Conservation (phyloP, 1,140 invertebrate genomes). For the Brachionus asplanchnoidis region DNA sequence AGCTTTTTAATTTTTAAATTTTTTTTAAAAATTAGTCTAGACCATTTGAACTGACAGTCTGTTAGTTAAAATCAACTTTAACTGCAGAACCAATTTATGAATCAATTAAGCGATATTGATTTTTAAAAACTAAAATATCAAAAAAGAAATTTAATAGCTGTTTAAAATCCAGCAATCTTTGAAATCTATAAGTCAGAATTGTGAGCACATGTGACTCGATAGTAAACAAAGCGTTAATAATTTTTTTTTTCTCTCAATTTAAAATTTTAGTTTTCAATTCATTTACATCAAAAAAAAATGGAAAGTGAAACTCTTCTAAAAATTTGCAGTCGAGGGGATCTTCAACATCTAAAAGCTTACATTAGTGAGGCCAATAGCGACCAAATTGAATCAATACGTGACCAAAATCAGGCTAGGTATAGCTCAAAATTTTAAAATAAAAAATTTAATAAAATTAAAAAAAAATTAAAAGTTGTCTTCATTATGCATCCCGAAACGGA, state of each 20-base stretch:
- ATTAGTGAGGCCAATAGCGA: neutral
- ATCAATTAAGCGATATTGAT: neutral
- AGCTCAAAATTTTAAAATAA: neutral
- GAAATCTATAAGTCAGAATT: neutral
- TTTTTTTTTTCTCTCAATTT: neutral
- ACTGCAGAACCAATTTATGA: too few relatives aligned
- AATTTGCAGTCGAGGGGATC: slow-evolving; percentile 3
- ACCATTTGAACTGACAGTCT: too few relatives aligned
- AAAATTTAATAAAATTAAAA: neutral
- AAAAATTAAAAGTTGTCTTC: slow-evolving; percentile 16
- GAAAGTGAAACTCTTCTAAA: slow-evolving; percentile 6
- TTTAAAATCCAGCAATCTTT: neutral
- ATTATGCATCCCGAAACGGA: slow-evolving; percentile 16
- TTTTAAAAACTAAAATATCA: neutral
- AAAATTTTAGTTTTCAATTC: neutral
- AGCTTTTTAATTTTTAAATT: too few relatives aligned
- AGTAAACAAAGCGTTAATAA: neutral
- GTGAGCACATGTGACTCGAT: neutral
- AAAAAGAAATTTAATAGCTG: neutral
- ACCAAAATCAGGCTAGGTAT: neutral
- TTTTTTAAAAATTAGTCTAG: too few relatives aligned
- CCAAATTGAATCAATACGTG: slow-evolving; percentile 5
- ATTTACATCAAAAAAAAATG: neutral
- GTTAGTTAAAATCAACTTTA: too few relatives aligned
- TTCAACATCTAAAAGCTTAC: neutral